Conservation (phyloP, 2,113 vertebrate genomes). For the Onychorhynchus coronatus region DNA sequence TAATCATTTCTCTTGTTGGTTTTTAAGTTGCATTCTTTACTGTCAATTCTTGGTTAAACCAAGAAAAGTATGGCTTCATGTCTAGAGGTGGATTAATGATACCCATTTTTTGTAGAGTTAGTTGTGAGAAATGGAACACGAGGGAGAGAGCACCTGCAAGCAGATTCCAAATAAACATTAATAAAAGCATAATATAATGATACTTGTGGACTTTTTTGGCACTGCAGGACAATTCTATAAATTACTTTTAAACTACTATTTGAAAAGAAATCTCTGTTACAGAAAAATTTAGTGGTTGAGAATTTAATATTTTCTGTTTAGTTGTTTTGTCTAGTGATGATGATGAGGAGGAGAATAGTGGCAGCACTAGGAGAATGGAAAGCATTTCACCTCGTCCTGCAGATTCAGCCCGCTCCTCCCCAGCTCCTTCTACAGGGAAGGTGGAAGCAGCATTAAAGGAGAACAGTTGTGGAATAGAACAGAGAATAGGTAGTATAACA, state of each 20-base stretch:
- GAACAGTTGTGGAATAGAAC: conserved; percentile 76
- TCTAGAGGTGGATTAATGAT: not conserved
- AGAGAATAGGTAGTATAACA: conserved; percentile 76
- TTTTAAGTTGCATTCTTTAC: not conserved
- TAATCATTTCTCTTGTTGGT: not conserved
- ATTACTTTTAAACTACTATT: not conserved
- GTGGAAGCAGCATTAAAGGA: conserved; percentile 91
- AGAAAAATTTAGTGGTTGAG: conserved; percentile 44
- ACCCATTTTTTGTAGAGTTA: not conserved
- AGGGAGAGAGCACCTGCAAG: not conserved
- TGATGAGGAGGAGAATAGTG: conserved; percentile 84
- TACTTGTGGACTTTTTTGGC: not conserved
- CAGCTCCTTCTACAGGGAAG: conserved; percentile 85
- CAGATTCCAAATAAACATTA: not conserved
- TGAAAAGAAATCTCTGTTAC: conserved; percentile 19
- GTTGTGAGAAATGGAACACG: not conserved
- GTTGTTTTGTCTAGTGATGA: conserved; percentile 94
- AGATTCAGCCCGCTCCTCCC: conserved; percentile 90
- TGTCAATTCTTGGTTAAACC: not conserved
- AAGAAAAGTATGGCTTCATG: not conserved
- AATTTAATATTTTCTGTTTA: conserved; percentile 70
- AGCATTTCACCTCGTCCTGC: conserved; percentile 88
- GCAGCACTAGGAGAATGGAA: conserved; percentile 83
- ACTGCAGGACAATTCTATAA: not conserved
- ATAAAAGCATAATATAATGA: not conserved